A percentile compares a stretch with the other conserved stretches of the same genome.
phyloP scores from a whole-genome alignment of 2,888 invertebrate genomes.

The Patella caerulea region DNA sequence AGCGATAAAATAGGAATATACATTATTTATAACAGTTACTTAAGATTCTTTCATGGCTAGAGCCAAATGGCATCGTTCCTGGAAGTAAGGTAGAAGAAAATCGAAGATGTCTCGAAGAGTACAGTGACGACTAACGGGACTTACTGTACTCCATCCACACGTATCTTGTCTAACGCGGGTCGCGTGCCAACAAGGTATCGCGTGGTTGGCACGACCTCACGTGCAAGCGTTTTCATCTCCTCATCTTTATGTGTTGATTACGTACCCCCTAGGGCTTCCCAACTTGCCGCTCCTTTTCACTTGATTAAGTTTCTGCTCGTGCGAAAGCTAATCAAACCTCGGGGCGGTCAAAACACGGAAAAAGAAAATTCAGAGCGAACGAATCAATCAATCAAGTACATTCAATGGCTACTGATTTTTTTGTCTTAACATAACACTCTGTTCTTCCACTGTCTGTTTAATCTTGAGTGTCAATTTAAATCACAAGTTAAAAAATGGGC shows the following conservation, averaged over 20 bases:
- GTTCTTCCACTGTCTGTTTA: too few relatives aligned
- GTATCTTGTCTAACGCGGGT: neutral
- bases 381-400: neutral
- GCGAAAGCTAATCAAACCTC: conserved; percentile 1
- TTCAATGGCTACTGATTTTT: neutral
- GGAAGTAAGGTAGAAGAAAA: too few relatives aligned
- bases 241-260: conserved; percentile 9
- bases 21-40: too few relatives aligned
- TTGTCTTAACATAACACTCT: too few relatives aligned
- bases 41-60: too few relatives aligned
- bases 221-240: conserved; percentile 1
- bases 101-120: too few relatives aligned
- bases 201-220: conserved; percentile 2
- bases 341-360: neutral
- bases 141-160: too few relatives aligned
- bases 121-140: too few relatives aligned
- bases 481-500: too few relatives aligned
- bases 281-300: conserved; percentile 3
- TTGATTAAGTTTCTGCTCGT: conserved; percentile 9
- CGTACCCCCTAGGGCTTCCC: conserved; percentile 8
- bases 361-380: neutral
- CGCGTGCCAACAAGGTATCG: conserved; percentile 4
- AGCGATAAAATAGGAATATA: too few relatives aligned
- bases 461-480: too few relatives aligned
- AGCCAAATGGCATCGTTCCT: too few relatives aligned